Base-by-base conservation (phyloP, 2,888 invertebrate genomes). In the Agapostemon virescens region DNA sequence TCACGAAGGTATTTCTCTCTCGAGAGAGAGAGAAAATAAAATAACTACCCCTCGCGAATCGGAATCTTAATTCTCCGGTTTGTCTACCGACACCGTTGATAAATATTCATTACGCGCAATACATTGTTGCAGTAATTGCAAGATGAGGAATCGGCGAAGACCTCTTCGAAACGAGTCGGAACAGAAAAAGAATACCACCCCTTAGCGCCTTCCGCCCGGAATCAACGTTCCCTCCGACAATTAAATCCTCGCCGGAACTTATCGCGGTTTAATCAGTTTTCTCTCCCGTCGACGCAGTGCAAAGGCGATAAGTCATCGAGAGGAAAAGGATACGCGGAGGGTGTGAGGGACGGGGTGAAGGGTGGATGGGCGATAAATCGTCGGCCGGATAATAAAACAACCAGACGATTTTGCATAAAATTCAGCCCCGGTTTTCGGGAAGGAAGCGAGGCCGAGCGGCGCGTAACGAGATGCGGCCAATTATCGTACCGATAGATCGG, bases 401-500 rank as follows among this genome's bases (percentile, higher is more conserved):
- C 40, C 66, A 26, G 49, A 30, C 30, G 30, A 67, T 66, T 80
- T 78, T 78, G 80, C 80, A 73, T 73, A 69, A 66, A 73, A 73
- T 78, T 66, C 49, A 42, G n/a, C 45, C 33, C 23, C 33, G 68
- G 68, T 63, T 81, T 81, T 81, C 71, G 79, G 71, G 52, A 67
- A 79, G 74, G 73, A 80, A 80, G 45, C 73, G 36, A 49, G 49
- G 40, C 61, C 20, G 38, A 33, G 67, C 67, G 67, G 42, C 73
- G 49, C 45, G 69, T 73, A 75, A 74, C 52, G 68, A 68, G 68
- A 71, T 45, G 69, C 64, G 40, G 69, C 55, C 75, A 82, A 83
- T 80, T 84, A 85, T 84, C 77, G 69, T 69, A 45, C 74, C 72
- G 74, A 68, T 78, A 74, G 81, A 84, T 77, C 81, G 73, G 63